These are phyloP conservation scores for Allenopithecus nigroviridis DNA, from an alignment of 2,797 vertebrate species.

Conservation along the genomic window DNA sequence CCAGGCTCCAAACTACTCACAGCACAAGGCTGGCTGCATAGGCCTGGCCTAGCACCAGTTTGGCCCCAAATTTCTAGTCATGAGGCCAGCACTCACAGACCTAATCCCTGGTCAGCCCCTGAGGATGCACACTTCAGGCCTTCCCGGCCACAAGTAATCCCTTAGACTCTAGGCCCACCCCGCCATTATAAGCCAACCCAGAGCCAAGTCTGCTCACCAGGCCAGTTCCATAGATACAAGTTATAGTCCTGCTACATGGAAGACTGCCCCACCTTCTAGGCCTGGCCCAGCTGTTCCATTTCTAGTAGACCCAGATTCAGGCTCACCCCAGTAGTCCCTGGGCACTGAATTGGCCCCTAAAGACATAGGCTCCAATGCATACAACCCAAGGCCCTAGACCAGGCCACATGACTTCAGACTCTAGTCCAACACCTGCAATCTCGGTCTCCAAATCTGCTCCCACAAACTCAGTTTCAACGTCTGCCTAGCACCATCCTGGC, in stretches of 20 bases:
- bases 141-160: background rate
- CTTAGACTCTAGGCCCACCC: background rate
- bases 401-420: background rate
- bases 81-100: background rate
- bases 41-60: too few species aligned
- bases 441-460: background rate
- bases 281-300: background rate
- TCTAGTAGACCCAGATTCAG: background rate
- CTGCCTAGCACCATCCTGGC: background rate
- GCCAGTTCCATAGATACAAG: too few species aligned
- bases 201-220: background rate
- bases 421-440: background rate
- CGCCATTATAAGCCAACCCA: accelerated
- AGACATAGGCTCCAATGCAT: background rate
- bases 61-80: background rate
- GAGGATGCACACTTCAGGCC: too few species aligned
- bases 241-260: background rate
- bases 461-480: background rate
- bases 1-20: background rate
- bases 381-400: background rate
- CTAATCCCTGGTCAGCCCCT: background rate
- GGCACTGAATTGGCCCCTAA: background rate
- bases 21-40: background rate
- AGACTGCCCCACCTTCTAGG: background rate
- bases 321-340: background rate